Evolutionary conservation across 64 coral and sea anemone genomes (phyloP).

Genomic region (Actinia equina): DNA sequence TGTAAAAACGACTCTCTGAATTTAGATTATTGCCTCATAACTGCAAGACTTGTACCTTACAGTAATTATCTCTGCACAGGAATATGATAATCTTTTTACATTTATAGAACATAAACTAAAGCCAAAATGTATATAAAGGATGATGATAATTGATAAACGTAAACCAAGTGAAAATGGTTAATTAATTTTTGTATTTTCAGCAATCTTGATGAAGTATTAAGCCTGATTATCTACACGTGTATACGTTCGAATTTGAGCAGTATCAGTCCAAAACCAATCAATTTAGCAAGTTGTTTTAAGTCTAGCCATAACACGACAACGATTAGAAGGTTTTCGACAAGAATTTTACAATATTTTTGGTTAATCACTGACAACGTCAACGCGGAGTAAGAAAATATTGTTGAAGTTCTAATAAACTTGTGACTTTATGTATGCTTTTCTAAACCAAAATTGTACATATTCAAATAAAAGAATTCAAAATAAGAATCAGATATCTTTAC

Average conservation of each 20-base stretch:
- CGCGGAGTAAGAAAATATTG: neutral
- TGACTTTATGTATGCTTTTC: neutral
- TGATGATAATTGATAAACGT: no score
- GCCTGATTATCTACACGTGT: no score
- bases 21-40: no score
- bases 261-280: neutral
- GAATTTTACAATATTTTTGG: neutral
- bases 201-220: no score
- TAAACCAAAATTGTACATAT: neutral
- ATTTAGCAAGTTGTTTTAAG: neutral
- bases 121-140: no score
- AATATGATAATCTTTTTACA: no score
- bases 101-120: no score
- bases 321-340: neutral
- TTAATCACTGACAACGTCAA: neutral
- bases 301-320: neutral
- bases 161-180: no score
- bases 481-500: neutral
- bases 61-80: no score
- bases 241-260: neutral
- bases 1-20: no score
- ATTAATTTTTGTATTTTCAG: no score
- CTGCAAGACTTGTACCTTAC: no score
- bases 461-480: constrained; percentile 1
- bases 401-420: neutral